Evolutionary conservation across 2,113 vertebrate genomes (phyloP).

Genomic region (Bufo gargarizans): DNA sequence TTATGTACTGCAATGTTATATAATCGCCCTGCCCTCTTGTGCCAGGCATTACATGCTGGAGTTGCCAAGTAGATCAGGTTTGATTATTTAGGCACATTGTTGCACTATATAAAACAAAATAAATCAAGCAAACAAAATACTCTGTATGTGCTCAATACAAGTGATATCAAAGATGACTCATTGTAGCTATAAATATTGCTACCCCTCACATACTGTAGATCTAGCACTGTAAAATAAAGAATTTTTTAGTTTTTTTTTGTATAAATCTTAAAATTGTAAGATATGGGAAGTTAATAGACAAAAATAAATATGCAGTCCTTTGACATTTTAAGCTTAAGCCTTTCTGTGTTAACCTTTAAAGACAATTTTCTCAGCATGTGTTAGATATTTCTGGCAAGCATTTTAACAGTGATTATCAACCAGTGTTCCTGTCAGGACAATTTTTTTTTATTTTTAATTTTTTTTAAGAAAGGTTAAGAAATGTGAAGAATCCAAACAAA

Average conservation of each 20-base stretch:
- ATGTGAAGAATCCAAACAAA: conserved; percentile 55
- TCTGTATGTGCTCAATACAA: neutral
- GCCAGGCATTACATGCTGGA: neutral
- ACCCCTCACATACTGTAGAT: neutral
- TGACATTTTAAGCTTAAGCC: conserved; percentile 64
- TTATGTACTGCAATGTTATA: neutral
- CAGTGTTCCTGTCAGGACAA: conserved; percentile 62
- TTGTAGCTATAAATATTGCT: neutral
- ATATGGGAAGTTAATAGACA: conserved; percentile 42
- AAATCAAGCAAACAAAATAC: neutral
- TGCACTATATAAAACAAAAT: neutral
- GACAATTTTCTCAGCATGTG: conserved; percentile 69
- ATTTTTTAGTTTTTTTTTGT: conserved; percentile 19
- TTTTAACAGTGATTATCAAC: conserved; percentile 66
- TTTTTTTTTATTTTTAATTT: conserved; percentile 68
- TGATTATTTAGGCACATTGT: neutral
- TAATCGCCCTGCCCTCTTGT: neutral
- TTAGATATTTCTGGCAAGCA: conserved; percentile 64
- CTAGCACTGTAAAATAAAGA: neutral
- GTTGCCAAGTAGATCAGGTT: neutral
- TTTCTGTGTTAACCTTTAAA: conserved; percentile 65
- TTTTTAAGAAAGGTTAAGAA: conserved; percentile 62
- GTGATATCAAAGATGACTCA: neutral
- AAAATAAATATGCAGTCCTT: conserved; percentile 60
- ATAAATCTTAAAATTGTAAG: conserved; percentile 46